Conservation (phyloP, 2,113 vertebrate species). For the Calypte anna region DNA sequence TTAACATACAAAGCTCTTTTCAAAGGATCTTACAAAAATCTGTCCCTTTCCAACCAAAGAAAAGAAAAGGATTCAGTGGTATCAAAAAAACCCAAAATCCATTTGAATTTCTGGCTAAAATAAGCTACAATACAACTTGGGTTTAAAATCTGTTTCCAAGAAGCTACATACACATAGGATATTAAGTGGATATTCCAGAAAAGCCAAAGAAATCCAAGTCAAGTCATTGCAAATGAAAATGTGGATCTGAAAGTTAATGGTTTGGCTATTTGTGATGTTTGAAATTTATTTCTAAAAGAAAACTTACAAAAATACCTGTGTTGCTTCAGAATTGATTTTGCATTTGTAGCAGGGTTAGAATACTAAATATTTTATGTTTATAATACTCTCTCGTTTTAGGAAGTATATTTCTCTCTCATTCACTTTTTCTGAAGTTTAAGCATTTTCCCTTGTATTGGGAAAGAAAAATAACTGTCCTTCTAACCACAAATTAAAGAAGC, state of each 20-base stretch:
- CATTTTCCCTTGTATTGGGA: not conserved
- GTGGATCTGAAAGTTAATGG: not conserved
- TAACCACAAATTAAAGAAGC: not conserved
- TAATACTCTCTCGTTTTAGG: not conserved
- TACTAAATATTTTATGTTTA: not conserved
- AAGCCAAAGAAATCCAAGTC: not conserved
- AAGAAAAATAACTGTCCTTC: not conserved
- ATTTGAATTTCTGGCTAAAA: slow-evolving; percentile 7
- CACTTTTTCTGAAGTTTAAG: not conserved
- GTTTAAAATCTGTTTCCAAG: slow-evolving; percentile 5
- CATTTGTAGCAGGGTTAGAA: not conserved
- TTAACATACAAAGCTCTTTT: not conserved
- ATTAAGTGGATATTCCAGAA: not conserved
- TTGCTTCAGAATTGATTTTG: not conserved
- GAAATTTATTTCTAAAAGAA: not conserved
- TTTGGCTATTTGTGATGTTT: not conserved
- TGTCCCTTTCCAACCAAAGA: not conserved
- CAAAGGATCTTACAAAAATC: not conserved
- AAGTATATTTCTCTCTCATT: not conserved
- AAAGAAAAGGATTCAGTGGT: not conserved
- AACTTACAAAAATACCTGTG: not conserved
- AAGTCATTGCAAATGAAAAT: not conserved
- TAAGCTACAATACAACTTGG: not conserved
- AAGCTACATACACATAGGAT: not conserved
- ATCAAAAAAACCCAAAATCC: not conserved